A percentile compares a stretch with the other conserved stretches of the same genome.
phyloP scores from a whole-genome alignment of 2,888 invertebrate genomes.

The Ptilodon capucinus region DNA sequence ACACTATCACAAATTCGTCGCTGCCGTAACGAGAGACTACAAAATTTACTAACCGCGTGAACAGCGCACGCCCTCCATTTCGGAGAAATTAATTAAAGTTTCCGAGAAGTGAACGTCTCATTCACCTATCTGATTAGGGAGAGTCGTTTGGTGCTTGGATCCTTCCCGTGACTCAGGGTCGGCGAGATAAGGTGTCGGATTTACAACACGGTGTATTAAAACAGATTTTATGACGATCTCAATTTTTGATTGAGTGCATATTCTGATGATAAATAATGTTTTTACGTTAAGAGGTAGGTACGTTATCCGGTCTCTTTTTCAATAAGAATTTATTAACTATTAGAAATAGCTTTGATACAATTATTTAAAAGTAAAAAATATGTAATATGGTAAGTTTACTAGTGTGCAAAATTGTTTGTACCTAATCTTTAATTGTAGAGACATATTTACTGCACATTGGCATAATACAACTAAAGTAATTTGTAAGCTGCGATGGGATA shows the following conservation, averaged over 20 bases:
- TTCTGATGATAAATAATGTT: no score
- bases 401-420: no score
- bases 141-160: slow-evolving; percentile 26
- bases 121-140: slow-evolving; percentile 63
- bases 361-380: no score
- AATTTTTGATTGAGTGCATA: slow-evolving; percentile 1
- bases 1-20: slow-evolving; percentile 57
- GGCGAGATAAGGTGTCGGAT: slow-evolving; percentile 43
- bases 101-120: slow-evolving; percentile 62
- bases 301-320: no score
- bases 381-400: no score
- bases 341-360: no score
- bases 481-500: slow-evolving; percentile 34
- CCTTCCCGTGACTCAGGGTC: slow-evolving; percentile 27
- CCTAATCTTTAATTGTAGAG: no score
- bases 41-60: slow-evolving; percentile 58
- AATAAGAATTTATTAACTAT: no score
- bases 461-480: no score
- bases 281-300: no score
- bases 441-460: no score
- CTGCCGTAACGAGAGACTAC: slow-evolving; percentile 55
- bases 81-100: slow-evolving; percentile 73
- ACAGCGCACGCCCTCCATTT: slow-evolving; percentile 53
- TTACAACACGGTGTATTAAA: slow-evolving; percentile 23
- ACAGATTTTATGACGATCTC: slow-evolving; percentile 22